Base-by-base conservation (phyloP, 2,888 invertebrate species). In the Apoda limacodes region DNA sequence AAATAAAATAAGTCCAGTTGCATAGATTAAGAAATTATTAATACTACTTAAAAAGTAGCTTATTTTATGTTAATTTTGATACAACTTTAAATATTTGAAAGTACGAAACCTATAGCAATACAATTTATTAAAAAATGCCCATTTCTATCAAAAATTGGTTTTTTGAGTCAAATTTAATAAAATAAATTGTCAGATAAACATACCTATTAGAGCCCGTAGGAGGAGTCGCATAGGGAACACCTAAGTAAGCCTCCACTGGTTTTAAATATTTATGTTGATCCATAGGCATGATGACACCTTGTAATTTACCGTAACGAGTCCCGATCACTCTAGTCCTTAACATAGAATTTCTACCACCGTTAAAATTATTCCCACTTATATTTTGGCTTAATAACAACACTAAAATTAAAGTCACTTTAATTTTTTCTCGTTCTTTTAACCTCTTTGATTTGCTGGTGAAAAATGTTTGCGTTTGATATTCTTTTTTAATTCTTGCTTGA, bases 171-270 rank as follows among this genome's bases (percentile, higher is more conserved):
- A 20, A 27, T 29, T 28, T 28, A 31, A 32, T 30, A 33, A 29
- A 26, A 22, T 25, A 31, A n/a, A n/a, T n/a, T n/a, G n/a, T n/a
- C n/a, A 35, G 3, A 14, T 5, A 23, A 44, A 38, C 40, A 55
- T 64, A 93, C 75, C 94, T 85, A 60, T 89, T 92, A 46, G 88
- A 88, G 46, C 89, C 87, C 22, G 88, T 88, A 22, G 93, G 93
- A 15, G 93, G 91, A 27, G 92, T 92, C 3, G 93, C 93, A 66
- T 93, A 93, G 5, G 93, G 93, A 21, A 93, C 91, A 9, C 93
- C 93, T 27, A 93, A 82, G 56, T 91, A 93, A 45, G 91, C 89
- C 57, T 90, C 90, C 19, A 90, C 86, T 2, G 90, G 88, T 50
- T 89, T 89, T 48, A 90, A 74, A 60, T 86, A 87, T 43, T 88